Base-by-base conservation (phyloP, 2,113 vertebrate genomes). In the Callaeas wilsoni region DNA sequence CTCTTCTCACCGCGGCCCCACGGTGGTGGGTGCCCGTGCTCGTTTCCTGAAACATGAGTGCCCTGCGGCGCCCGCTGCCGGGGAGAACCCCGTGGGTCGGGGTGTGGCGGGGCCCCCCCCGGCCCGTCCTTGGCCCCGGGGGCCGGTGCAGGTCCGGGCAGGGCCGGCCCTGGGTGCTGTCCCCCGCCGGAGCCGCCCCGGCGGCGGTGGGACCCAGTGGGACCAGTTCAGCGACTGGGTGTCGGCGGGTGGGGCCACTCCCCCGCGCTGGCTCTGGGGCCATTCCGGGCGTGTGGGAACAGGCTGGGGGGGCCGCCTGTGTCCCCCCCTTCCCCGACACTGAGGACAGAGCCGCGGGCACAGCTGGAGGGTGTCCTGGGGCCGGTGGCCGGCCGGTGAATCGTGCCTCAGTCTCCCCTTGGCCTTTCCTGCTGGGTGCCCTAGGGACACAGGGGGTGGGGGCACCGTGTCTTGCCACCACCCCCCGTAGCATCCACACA, bases 141-240 rank as follows among this genome's bases (percentile, higher is more conserved):
- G 87, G 52, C 33, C 10, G 53, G 68, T 89, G 88, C 91, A 94
- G 93, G 95, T 84, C 91, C 68, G 53, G 95, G 93, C 95, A 94
- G 95, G 84, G 95, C 95, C 84, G 8, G 91, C 93, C 90, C 14
- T 52, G 63, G 93, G 95, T 92, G 84, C 93, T 94, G 93, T 96
- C 95, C 91, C 93, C 82, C 60, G 89, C 89, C 46, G 74, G 95
- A 94, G 84, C 93, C 90, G 93, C 93, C 95, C 93, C 93, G 71
- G 63, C 93, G 84, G 95, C 76, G 69, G 89, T 94, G 91, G 91
- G 95, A 96, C 95, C 93, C 89, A 94, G 95, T 84, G 95, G 93
- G 95, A 95, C 93, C 91, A 94, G 95, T 96, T 95, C 63, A 84
- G 86, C 93, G 86, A 84, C 93, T 96, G 95, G 95, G 95, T 87